Evolutionary conservation across 1,140 invertebrate species (phyloP), one percentile per base, ranked within the genome.

Genomic region (Oscheius sp.): DNA sequence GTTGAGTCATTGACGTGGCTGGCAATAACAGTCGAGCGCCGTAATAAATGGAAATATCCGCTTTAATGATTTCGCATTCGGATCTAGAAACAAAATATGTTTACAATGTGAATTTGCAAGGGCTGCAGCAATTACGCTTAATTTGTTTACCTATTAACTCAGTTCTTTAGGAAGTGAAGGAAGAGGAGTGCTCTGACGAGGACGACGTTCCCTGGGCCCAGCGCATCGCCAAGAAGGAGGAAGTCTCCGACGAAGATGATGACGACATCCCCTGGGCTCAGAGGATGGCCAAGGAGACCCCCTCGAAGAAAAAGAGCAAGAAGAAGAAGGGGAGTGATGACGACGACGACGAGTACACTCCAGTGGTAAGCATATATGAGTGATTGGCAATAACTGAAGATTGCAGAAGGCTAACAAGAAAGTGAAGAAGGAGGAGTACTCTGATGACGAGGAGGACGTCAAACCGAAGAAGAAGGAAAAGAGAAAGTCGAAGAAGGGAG

Each of bases 191-290:
- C 49, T 34, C 26, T 13, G 61, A 63, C n/a, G 31, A 65, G 15
- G 58, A 61, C 26, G 26, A 61, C 26, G 23, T 61, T n/a, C 18
- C 58, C 58, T n/a, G 58, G 58, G n/a, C 58, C 18, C 15, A n/a
- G 58, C 18, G 58, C 18, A n/a, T n/a, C n/a, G 31, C 34, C n/a
- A 42, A 63, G 20, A 32, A 32, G 31, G 36, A 36, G 1, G 29
- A 26, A 31, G 38, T 74, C 20, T 29, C 31, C 36, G 46, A 76
- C 31, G 45, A n/a, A 28, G 72, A 74, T 23, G 74, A 76, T 18
- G 74, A 75, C 74, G 68, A 76, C 49, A 70, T 77, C 32, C 75
- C 75, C n/a, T 76, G 74, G 75, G 64, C 74, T 23, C 59, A 73
- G 20, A 18, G 62, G 18, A 35, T 72, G 36, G 38, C 7, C n/a